phyloP scores from a whole-genome alignment of 2,888 invertebrate genomes.

The Nymphalis polychloros region DNA sequence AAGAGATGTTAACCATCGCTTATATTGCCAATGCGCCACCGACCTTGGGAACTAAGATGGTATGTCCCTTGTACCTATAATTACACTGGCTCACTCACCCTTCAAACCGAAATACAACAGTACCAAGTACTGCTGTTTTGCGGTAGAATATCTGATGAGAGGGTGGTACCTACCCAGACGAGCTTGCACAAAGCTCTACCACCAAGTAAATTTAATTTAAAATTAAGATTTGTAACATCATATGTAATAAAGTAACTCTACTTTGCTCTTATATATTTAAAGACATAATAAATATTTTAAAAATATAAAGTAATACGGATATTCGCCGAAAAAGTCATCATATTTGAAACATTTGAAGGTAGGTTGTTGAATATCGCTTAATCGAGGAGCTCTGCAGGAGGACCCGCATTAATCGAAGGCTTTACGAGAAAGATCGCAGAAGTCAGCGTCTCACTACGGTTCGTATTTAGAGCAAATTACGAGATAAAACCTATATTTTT shows the following conservation, averaged over 20 bases:
- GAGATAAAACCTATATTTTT: slow-evolving; percentile 26
- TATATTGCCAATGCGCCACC: too few species aligned
- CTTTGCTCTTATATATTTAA: background rate
- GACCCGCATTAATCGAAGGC: slow-evolving; percentile 71
- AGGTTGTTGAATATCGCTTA: slow-evolving; percentile 71
- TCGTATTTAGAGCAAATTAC: slow-evolving; percentile 20
- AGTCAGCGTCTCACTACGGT: slow-evolving; percentile 43
- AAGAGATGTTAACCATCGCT: too few species aligned
- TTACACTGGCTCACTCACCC: too few species aligned
- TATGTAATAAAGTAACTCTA: background rate
- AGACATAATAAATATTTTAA: slow-evolving; percentile 4
- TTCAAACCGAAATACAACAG: too few species aligned
- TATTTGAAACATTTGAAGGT: slow-evolving; percentile 52
- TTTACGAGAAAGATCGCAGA: slow-evolving; percentile 72
- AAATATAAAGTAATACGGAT: slow-evolving; percentile 15
- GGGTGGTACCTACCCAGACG: too few species aligned
- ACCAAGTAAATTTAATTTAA: too few species aligned
- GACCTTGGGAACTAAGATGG: too few species aligned
- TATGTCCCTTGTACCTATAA: too few species aligned
- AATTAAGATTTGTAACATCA: background rate
- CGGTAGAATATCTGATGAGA: too few species aligned
- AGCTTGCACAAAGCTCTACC: too few species aligned
- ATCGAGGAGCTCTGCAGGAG: slow-evolving; percentile 65
- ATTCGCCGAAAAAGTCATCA: slow-evolving; percentile 43
- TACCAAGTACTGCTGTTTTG: too few species aligned